Conservation (phyloP, 2,113 vertebrate species). For the Cyanoderma ruficeps region DNA sequence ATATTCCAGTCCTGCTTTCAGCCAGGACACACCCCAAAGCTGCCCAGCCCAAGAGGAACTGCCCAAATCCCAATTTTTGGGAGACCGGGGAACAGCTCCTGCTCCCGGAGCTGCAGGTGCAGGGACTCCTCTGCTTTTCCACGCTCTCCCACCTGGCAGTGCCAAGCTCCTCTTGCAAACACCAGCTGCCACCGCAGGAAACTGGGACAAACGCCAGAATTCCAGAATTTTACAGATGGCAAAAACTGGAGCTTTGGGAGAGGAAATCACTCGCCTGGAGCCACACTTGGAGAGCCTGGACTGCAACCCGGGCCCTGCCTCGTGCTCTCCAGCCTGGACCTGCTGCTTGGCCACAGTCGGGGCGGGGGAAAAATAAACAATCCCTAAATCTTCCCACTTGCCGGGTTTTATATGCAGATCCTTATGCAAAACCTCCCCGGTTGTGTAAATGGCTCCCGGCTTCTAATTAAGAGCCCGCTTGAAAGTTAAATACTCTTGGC, state of each 20-base stretch:
- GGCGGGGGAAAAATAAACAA: background rate
- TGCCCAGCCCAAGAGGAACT: background rate
- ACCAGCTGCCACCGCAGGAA: background rate
- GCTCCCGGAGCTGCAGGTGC: background rate
- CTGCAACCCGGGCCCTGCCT: background rate
- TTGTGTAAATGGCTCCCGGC: constrained; percentile 49
- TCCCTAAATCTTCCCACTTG: background rate
- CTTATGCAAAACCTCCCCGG: constrained; percentile 30
- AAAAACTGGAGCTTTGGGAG: background rate
- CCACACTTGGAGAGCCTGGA: background rate
- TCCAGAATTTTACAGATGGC: background rate
- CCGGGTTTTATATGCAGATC: background rate
- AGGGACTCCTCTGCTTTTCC: background rate
- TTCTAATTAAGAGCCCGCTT: constrained; percentile 60
- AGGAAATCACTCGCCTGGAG: background rate
- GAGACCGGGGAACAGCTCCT: background rate
- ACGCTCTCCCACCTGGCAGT: background rate
- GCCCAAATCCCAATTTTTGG: rapidly evolving
- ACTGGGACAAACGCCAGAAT: rapidly evolving
- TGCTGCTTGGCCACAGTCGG: background rate
- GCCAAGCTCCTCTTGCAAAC: background rate
- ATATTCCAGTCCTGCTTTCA: background rate
- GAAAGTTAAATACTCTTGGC: constrained; percentile 52
- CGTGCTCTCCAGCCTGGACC: rapidly evolving
- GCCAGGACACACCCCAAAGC: background rate